Percentiles rank a stretch among this genome's conserved stretches.
Evolutionary conservation across 2,113 vertebrate species (phyloP).

Genomic region (Syngnathus scovelli): DNA sequence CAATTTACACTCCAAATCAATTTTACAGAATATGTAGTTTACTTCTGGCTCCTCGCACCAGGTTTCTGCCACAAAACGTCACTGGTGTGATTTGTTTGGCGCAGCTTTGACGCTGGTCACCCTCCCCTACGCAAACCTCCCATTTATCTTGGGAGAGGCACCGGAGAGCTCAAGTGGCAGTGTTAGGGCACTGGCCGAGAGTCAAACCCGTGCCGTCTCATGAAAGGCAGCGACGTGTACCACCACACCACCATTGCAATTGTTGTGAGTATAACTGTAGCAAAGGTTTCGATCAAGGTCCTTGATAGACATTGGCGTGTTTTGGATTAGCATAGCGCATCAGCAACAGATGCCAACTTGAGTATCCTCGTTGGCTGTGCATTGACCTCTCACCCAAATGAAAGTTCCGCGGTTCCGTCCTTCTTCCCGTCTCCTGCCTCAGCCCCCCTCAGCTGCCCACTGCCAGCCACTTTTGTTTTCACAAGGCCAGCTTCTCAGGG

Average conservation of each 20-base stretch:
- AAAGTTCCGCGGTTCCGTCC: conserved; percentile 58
- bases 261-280: neutral
- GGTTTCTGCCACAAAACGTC: neutral
- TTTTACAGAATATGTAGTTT: neutral
- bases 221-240: neutral
- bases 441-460: conserved; percentile 49
- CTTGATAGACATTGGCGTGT: neutral
- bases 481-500: conserved; percentile 68
- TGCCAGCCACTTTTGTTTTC: conserved; percentile 70
- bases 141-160: neutral
- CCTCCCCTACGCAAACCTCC: neutral
- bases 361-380: conserved; percentile 34
- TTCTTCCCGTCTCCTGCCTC: conserved; percentile 44
- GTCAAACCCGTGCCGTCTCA: neutral
- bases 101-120: neutral
- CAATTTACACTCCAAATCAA: neutral
- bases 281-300: neutral
- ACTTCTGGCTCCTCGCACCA: neutral
- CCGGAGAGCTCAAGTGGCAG: neutral
- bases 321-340: conserved; percentile 42
- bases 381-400: conserved; percentile 71
- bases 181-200: neutral
- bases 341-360: conserved; percentile 29
- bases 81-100: neutral
- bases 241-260: neutral